Evolutionary conservation across 2,888 invertebrate species (phyloP).

Genomic region (Campaea margaritaria): DNA sequence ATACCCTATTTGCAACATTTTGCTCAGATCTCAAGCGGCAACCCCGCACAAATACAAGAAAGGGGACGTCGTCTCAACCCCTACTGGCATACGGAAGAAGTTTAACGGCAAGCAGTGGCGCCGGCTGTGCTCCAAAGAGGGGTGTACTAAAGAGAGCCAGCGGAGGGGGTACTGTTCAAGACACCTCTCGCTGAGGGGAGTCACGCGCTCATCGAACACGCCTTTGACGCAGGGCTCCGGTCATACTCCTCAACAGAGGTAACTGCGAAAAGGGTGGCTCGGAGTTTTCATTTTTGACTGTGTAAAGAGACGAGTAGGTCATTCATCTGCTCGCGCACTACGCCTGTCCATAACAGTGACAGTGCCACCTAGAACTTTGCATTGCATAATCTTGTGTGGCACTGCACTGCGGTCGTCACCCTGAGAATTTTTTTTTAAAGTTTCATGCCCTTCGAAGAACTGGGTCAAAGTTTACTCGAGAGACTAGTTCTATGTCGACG

Average conservation of each 20-base stretch:
- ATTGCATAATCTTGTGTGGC: too few relatives aligned
- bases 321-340: too few relatives aligned
- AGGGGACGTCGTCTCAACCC: slow-evolving; percentile 97
- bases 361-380: too few relatives aligned
- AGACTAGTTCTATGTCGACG: too few relatives aligned
- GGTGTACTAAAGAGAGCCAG: slow-evolving; percentile 97
- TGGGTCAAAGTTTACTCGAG: too few relatives aligned
- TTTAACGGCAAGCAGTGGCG: slow-evolving; percentile 99
- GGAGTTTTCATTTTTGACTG: too few relatives aligned
- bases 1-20: background rate
- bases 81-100: slow-evolving; percentile 98
- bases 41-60: slow-evolving; percentile 98
- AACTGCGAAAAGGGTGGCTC: too few relatives aligned
- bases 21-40: slow-evolving; percentile 92
- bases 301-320: too few relatives aligned
- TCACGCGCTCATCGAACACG: slow-evolving; percentile 76
- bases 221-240: slow-evolving; percentile 73
- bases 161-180: slow-evolving; percentile 98
- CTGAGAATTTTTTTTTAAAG: too few relatives aligned
- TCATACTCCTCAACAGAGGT: slow-evolving; percentile 81
- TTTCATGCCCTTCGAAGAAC: too few relatives aligned
- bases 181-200: slow-evolving; percentile 96
- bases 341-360: too few relatives aligned
- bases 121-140: slow-evolving; percentile 97
- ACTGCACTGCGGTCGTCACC: too few relatives aligned